Evolutionary conservation across 2,113 vertebrate genomes (phyloP), one percentile per base, ranked within the genome.

Genomic region (Albula glossodonta): DNA sequence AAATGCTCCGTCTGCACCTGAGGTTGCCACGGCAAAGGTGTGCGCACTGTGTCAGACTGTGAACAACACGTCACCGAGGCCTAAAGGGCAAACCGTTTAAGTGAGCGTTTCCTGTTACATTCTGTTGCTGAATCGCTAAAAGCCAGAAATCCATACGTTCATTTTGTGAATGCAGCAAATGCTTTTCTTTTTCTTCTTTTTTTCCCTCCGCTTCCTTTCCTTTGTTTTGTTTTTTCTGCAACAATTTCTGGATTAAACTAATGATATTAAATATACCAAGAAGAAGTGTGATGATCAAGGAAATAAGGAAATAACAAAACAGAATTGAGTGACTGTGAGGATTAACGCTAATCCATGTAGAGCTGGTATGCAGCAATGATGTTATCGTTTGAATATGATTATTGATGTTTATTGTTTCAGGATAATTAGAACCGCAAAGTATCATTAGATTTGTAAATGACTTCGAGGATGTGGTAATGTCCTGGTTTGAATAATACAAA

Each of bases 231-330:
- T 63, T 78, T 5, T 84, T 84, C 51, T 53, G 31, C 80, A 81
- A 53, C n/a, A 63, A 83, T 63, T 25, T 13, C n/a, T 25, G n/a
- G 17, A 53, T 78, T 48, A 84, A 78, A n/a, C 49, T 53, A 84
- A 78, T 31, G n/a, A 13, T 79, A 80, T 50, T 80, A 85, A 7
- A 74, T n/a, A 15, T 77, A 25, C 51, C 25, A 84, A 77, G 50
- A 84, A 77, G 50, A 53, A 51, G 5, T 17, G 41, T 11, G 60
- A 85, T 77, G 53, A 84, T 48, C 79, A 19, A 85, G 48, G 77
- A 79, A 79, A 50, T 85, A 41, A 78, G 83, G 53, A 85, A 60
- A 60, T 79, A 80, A 85, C 79, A 13, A 60, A 79, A 60, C 41
- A 10, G 9, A 19, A 56, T 77, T 84, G 41, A 57, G 3, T 48